Conservation (phyloP, 2,797 vertebrate species). For the Myioborus melanocephalus region DNA sequence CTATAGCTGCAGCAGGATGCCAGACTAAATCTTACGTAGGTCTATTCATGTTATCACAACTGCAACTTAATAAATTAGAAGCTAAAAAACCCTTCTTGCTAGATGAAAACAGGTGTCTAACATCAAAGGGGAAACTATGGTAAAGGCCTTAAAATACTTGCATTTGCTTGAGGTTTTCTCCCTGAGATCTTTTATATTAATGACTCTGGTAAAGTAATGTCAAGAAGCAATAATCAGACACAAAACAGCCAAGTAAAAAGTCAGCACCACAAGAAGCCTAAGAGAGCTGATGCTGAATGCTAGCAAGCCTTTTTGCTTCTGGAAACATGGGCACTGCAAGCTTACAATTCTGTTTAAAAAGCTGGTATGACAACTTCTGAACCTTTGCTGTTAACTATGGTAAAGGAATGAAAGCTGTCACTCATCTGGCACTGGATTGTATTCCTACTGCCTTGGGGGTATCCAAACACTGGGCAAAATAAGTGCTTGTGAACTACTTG, state of each 20-base stretch:
- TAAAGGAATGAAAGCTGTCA: background rate
- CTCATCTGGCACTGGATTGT: background rate
- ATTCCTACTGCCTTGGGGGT: background rate
- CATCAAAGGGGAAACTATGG: background rate
- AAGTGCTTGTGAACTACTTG: background rate
- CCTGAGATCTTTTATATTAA: background rate
- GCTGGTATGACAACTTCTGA: background rate
- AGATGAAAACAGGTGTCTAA: background rate
- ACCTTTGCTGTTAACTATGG: background rate
- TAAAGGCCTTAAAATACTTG: background rate
- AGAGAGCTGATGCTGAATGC: background rate
- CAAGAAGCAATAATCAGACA: background rate
- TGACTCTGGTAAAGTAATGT: background rate
- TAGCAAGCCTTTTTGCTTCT: background rate
- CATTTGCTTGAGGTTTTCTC: background rate
- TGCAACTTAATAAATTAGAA: background rate
- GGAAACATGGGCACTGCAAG: background rate
- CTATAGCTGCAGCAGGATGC: background rate
- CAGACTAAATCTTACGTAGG: background rate
- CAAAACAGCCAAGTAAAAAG: background rate
- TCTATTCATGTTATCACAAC: background rate
- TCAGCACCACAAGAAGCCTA: background rate
- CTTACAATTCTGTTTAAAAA: background rate
- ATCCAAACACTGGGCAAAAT: background rate
- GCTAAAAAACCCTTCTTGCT: background rate